Percentiles rank a stretch among this genome's conserved stretches.
Conservation (phyloP, 2,888 invertebrate genomes). For the Actias luna region DNA sequence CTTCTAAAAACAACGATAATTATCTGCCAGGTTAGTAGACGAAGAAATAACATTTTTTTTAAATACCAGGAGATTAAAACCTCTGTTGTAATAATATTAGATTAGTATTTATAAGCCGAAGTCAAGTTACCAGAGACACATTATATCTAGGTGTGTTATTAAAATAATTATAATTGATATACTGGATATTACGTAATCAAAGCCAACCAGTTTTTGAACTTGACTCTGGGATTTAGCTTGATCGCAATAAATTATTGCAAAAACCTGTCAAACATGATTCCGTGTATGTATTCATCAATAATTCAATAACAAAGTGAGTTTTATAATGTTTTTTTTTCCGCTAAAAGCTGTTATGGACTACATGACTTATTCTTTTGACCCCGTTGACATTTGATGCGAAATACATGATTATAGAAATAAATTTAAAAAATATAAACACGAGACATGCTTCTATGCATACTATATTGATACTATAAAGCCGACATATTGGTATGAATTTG, state of each 20-base stretch:
- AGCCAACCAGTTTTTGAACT: constrained; percentile 5
- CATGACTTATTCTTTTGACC: background rate
- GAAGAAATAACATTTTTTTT: too few relatives aligned
- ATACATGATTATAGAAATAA: background rate
- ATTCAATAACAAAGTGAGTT: constrained; percentile 9
- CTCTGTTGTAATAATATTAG: background rate
- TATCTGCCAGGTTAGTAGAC: too few relatives aligned
- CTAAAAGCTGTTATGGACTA: background rate
- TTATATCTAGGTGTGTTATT: constrained; percentile 2
- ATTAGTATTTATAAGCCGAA: background rate
- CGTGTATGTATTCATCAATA: constrained; percentile 17
- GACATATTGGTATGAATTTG: too few relatives aligned
- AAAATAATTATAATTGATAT: background rate
- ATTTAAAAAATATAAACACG: too few relatives aligned
- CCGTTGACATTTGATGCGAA: background rate
- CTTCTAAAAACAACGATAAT: too few relatives aligned
- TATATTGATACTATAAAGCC: too few relatives aligned
- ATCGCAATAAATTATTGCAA: constrained; percentile 12
- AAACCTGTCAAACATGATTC: constrained; percentile 18
- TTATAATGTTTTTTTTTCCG: too few relatives aligned
- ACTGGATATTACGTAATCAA: background rate
- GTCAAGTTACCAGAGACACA: background rate
- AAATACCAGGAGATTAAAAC: background rate
- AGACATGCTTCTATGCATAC: too few relatives aligned
- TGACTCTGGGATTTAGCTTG: constrained; percentile 2